A percentile compares a stretch with the other conserved stretches of the same genome.
Evolutionary conservation across 2,797 vertebrate species (phyloP).

Genomic region (Channallabes apus): DNA sequence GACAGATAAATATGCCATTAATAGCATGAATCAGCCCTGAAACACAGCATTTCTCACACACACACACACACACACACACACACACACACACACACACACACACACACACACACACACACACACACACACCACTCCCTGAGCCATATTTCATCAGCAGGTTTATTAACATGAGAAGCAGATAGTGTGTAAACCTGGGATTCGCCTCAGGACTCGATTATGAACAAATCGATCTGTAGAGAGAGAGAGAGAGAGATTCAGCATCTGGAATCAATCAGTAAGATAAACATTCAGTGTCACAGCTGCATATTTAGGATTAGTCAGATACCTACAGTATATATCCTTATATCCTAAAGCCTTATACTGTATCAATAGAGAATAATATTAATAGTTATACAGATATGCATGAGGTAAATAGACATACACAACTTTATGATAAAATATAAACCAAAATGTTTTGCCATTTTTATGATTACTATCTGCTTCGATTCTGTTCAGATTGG

Average conservation of each 20-base stretch:
- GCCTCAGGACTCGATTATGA: neutral
- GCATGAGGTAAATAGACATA: no score
- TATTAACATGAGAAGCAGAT: slow-evolving; percentile 2
- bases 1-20: neutral
- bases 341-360: no score
- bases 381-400: neutral
- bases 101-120: no score
- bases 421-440: no score
- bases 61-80: neutral
- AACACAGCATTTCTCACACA: neutral
- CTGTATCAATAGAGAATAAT: neutral
- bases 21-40: slow-evolving; percentile 1
- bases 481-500: no score
- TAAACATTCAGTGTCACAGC: neutral
- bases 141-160: slow-evolving; percentile 4
- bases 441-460: no score
- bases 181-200: neutral
- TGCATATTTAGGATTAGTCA: neutral
- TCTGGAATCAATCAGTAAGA: neutral
- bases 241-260: neutral
- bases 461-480: no score
- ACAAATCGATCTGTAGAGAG: neutral
- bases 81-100: neutral
- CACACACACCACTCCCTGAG: neutral
- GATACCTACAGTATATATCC: neutral